A percentile compares a stretch with the other conserved stretches of the same genome.
Conservation (phyloP, 2,888 invertebrate genomes). For the Dorcus parallelipipedus region DNA sequence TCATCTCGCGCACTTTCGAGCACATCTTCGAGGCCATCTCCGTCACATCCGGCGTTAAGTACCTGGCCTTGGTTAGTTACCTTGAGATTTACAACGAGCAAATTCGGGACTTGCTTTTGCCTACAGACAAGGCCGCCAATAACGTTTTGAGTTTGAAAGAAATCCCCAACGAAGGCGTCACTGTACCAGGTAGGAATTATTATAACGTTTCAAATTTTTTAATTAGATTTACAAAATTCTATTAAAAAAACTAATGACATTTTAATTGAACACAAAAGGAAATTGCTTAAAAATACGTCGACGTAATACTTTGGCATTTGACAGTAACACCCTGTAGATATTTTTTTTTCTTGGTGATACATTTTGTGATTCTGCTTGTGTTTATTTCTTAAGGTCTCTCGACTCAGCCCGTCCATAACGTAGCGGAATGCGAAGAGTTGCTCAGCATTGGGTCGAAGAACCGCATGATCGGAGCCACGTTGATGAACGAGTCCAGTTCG, state of each 20-base stretch:
- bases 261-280: no score
- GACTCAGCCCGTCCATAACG: conserved; percentile 73
- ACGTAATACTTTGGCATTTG: no score
- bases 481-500: conserved; percentile 86
- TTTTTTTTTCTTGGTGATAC: no score
- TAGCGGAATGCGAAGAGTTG: conserved; percentile 70
- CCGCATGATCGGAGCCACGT: conserved; percentile 77
- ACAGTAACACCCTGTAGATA: no score
- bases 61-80: conserved; percentile 73
- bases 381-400: conserved; percentile 55
- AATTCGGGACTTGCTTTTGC: conserved; percentile 51
- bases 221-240: no score
- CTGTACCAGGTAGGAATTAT: conserved; percentile 46
- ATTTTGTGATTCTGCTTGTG: not conserved
- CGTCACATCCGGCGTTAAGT: conserved; percentile 68
- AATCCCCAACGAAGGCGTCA: conserved; percentile 52
- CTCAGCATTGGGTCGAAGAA: conserved; percentile 76
- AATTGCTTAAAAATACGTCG: no score
- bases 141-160: conserved; percentile 51
- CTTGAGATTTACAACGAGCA: conserved; percentile 85
- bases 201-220: not conserved
- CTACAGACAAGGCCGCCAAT: conserved; percentile 20
- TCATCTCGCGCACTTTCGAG: conserved; percentile 79
- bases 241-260: no score
- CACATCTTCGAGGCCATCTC: conserved; percentile 85